Conservation (phyloP, 2,797 vertebrate genomes). For the Peromyscus eremicus region DNA sequence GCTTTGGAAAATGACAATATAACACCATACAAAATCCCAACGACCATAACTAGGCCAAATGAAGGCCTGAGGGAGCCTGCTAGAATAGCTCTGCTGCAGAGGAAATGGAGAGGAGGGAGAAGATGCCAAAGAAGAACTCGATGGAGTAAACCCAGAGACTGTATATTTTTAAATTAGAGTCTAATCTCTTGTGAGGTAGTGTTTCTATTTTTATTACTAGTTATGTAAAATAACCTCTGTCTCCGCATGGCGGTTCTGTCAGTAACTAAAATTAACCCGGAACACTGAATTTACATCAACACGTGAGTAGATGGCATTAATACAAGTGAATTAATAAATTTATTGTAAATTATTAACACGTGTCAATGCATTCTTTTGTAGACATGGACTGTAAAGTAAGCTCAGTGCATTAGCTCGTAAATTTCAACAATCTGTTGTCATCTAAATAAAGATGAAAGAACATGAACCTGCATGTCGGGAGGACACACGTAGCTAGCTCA, state of each 20-base stretch:
- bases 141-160: slow-evolving; percentile 69
- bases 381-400: slow-evolving; percentile 78
- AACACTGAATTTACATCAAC: slow-evolving; percentile 71
- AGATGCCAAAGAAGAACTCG: slow-evolving; percentile 65
- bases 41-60: background rate
- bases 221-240: slow-evolving; percentile 72
- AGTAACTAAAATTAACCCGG: slow-evolving; percentile 40
- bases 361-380: slow-evolving; percentile 44
- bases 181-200: slow-evolving; percentile 78
- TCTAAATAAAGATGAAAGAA: slow-evolving; percentile 36
- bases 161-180: slow-evolving; percentile 84
- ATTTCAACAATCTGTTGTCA: slow-evolving; percentile 24
- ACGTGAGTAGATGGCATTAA: slow-evolving; percentile 77
- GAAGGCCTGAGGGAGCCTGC: background rate
- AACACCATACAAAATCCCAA: background rate
- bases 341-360: slow-evolving; percentile 60
- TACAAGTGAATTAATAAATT: slow-evolving; percentile 58
- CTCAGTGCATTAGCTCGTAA: slow-evolving; percentile 45
- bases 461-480: background rate
- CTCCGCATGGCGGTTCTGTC: slow-evolving; percentile 61
- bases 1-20: slow-evolving; percentile 55
- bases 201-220: slow-evolving; percentile 75
- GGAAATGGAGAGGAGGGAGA: background rate
- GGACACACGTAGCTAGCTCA: background rate
- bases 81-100: background rate